A percentile compares a stretch with the other conserved stretches of the same genome.
Conservation (phyloP, 2,888 invertebrate genomes). For the Leptarthrus brevirostris region DNA sequence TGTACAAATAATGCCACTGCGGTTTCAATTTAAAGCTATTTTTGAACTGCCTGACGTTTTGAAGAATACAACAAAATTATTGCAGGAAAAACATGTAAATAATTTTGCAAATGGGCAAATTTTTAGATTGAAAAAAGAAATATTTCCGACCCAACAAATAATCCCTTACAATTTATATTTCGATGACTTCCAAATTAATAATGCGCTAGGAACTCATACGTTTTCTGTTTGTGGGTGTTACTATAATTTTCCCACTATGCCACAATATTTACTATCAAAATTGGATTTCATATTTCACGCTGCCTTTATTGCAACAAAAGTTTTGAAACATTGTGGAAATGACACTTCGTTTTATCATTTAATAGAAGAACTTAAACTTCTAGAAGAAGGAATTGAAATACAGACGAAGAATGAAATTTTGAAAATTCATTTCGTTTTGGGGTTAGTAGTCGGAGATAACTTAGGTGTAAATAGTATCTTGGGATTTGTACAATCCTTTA, state of each 20-base stretch:
- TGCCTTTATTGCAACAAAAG: conserved; percentile 52
- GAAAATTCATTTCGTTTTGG: conserved; percentile 55
- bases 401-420: conserved; percentile 12
- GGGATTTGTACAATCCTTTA: conserved; percentile 54
- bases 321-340: conserved; percentile 54
- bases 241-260: conserved; percentile 45
- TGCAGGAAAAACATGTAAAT: not conserved
- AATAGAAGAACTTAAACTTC: conserved; percentile 53
- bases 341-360: conserved; percentile 50
- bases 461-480: conserved; percentile 55
- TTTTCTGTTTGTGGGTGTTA: conserved; percentile 11
- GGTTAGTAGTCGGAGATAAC: conserved; percentile 56
- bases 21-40: conserved; percentile 46
- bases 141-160: not conserved
- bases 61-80: not conserved
- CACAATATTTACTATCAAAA: conserved; percentile 54
- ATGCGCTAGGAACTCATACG: conserved; percentile 49
- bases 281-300: conserved; percentile 54
- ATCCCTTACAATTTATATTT: conserved; percentile 50
- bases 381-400: conserved; percentile 54
- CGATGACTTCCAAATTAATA: conserved; percentile 54
- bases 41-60: conserved; percentile 48
- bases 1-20: conserved; percentile 48
- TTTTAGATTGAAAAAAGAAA: conserved; percentile 34
- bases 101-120: conserved; percentile 50